Base-by-base conservation (phyloP, 2,888 invertebrate species). In the Phortica magna region DNA sequence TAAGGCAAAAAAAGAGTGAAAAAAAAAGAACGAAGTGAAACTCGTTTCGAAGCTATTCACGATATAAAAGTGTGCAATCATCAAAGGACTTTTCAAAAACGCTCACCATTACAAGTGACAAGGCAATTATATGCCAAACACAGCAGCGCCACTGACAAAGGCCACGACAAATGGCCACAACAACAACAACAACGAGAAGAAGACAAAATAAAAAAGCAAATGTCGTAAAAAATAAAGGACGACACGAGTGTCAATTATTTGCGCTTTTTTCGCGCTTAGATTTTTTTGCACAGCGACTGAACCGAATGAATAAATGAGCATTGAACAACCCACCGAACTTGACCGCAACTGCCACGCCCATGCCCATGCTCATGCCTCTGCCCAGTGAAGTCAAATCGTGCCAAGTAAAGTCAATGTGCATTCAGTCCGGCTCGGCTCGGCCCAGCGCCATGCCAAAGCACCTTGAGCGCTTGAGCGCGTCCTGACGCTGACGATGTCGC, bases 101-200 rank as follows among this genome's bases (percentile, higher is more conserved):
- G 88, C 86, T 80, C 82, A 82, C 78, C 83, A 77, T 82, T 87
- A 88, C 88, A 85, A 89, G 89, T 88, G 89, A 89, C 89, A 89
- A 89, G 89, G 88, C 89, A 89, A 89, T 89, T 89, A 89, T 80
- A 78, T 78, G 79, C 76, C 78, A 82, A 80, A 65, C 77, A 80
- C 73, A 75, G 22, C 12, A 64, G 22, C 64, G 12, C 1, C 79
- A 80, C 55, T 74, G 77, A 73, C 76, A 78, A n/a, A 41, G 9
- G 74, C 74, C 67, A 17, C 14, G 70, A 43, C n/a, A 41, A 48
- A 48, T 14, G 48, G 9, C 7, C 10, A 17, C 76, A 42, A 53
- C 67, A 76, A 72, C 68, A 79, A 80, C 61, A 77, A 77, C 71
- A 68, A 74, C 19, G n/a, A n/a, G n/a, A n/a, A n/a, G n/a, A n/a